Conservation (phyloP, 2,113 vertebrate genomes). For the Stictonetta naevosa region DNA sequence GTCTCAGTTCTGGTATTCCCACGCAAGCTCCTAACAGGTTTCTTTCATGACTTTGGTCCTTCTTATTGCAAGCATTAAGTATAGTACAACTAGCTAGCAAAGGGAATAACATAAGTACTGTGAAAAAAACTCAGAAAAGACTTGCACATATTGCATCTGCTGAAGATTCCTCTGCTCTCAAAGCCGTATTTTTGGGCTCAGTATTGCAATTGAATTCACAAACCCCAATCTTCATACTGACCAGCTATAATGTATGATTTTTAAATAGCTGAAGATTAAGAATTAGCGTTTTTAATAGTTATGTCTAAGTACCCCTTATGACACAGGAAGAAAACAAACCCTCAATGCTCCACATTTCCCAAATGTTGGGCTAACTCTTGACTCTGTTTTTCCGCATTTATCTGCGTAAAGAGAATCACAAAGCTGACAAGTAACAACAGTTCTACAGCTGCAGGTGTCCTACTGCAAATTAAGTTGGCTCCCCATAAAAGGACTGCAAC, state of each 20-base stretch:
- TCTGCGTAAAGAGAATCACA: too few species aligned
- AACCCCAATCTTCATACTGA: not conserved
- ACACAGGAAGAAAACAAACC: not conserved
- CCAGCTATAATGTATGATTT: not conserved
- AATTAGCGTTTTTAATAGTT: not conserved
- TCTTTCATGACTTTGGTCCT: not conserved
- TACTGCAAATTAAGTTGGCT: not conserved
- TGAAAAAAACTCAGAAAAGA: not conserved
- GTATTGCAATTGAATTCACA: not conserved
- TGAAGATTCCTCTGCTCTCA: not conserved
- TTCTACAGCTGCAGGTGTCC: not conserved
- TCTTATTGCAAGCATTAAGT: not conserved
- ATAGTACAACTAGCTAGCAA: not conserved
- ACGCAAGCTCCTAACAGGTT: not conserved
- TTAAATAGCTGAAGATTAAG: not conserved
- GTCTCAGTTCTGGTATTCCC: not conserved
- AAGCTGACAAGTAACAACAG: fast-evolving
- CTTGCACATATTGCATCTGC: not conserved
- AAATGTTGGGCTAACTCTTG: not conserved
- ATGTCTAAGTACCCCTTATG: not conserved
- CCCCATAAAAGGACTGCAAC: not conserved
- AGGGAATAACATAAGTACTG: not conserved
- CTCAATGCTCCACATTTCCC: not conserved
- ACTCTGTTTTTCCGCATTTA: too few species aligned
- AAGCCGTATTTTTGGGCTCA: not conserved